Percentiles rank a stretch among this genome's conserved stretches.
Conservation (phyloP, 2,113 vertebrate species). For the Rhinolophus sinicus region DNA sequence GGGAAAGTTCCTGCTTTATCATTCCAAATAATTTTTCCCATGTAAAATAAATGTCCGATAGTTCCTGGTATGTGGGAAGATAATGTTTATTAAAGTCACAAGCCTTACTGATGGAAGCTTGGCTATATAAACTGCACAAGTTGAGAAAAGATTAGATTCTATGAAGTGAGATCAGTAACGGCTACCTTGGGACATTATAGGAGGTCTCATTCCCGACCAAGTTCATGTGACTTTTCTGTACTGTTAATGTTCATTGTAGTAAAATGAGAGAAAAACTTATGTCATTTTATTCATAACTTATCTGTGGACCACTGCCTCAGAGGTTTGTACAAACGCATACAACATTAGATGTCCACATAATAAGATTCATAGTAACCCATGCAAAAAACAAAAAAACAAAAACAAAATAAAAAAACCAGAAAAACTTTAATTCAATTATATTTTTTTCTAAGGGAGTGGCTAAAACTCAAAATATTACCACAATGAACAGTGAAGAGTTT, state of each 20-base stretch:
- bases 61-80: constrained; percentile 91
- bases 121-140: constrained; percentile 95
- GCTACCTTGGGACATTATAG: constrained; percentile 98
- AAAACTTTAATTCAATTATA: not conserved
- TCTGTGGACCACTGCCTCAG: constrained; percentile 91
- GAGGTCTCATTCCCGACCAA: constrained; percentile 98
- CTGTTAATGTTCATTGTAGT: constrained; percentile 98
- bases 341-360: constrained; percentile 82
- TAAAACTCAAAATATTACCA: not conserved
- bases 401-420: too few species aligned
- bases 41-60: constrained; percentile 94
- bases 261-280: constrained; percentile 96
- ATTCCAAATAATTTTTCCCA: constrained; percentile 91
- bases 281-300: constrained; percentile 94
- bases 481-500: not conserved
- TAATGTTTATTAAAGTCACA: constrained; percentile 92
- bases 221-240: constrained; percentile 96
- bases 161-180: constrained; percentile 96
- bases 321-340: constrained; percentile 94
- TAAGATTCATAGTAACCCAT: constrained; percentile 77
- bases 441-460: not conserved
- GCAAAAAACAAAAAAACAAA: too few species aligned
- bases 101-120: constrained; percentile 92
- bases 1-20: constrained; percentile 91
- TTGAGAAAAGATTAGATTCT: constrained; percentile 94